Percentiles rank a stretch among this genome's conserved stretches.
phyloP scores from a whole-genome alignment of 2,113 vertebrate genomes.

The Pomatorhinus ruficollis region DNA sequence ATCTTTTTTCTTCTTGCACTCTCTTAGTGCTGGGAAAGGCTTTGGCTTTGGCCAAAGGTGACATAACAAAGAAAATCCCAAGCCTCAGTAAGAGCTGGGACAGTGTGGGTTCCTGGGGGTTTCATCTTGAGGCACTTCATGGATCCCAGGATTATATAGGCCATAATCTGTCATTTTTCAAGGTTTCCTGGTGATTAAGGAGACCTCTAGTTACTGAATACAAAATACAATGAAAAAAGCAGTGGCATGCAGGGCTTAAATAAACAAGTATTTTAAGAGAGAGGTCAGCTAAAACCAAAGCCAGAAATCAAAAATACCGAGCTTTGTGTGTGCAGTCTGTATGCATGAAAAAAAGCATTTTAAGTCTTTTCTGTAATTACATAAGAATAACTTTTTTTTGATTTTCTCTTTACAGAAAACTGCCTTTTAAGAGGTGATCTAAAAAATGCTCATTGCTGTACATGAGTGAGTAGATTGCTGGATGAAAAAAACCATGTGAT shows the following conservation, averaged over 20 bases:
- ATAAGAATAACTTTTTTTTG: background rate
- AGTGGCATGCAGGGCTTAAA: background rate
- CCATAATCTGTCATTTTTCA: background rate
- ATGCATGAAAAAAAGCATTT: background rate
- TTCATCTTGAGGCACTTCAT: background rate
- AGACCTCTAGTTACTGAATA: background rate
- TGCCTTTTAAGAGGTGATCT: background rate
- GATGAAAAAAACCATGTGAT: rapidly evolving
- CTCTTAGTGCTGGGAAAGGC: background rate
- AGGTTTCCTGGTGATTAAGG: background rate
- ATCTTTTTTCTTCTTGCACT: background rate
- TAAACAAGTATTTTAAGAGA: background rate
- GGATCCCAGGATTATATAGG: background rate
- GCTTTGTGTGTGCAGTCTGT: background rate
- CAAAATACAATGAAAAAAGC: background rate
- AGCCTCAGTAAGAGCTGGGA: background rate
- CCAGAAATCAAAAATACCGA: background rate
- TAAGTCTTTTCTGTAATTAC: background rate
- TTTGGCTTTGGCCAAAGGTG: background rate
- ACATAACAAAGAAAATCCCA: background rate
- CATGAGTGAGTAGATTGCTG: background rate
- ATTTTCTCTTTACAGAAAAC: background rate
- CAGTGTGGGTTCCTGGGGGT: background rate
- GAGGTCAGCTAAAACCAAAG: background rate
- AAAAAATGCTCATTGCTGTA: background rate